These are phyloP conservation scores for Microcebus lehilahytsara DNA, from an alignment of 2,113 vertebrate genomes.

Conservation along the genomic window DNA sequence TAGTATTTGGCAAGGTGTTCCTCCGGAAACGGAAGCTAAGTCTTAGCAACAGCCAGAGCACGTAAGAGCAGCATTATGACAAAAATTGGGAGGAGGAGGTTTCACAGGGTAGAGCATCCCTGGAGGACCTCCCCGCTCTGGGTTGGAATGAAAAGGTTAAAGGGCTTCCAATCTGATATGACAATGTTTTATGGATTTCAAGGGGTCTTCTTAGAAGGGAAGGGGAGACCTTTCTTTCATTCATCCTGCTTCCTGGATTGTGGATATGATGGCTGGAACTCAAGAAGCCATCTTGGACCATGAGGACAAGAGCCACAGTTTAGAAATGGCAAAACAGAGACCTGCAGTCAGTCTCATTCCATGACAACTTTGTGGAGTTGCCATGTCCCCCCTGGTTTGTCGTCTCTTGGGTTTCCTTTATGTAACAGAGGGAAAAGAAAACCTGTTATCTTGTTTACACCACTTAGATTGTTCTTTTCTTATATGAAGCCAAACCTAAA, in stretches of 20 bases:
- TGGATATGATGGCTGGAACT: not conserved
- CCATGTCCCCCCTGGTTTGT: not conserved
- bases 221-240: not conserved
- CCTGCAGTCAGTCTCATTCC: not conserved
- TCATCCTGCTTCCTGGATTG: not conserved
- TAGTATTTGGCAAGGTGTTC: not conserved
- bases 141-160: not conserved
- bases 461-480: not conserved
- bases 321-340: not conserved
- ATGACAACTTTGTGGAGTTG: not conserved
- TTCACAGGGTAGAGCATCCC: no score
- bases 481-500: not conserved
- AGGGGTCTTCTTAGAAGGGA: not conserved
- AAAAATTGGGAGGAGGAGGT: accelerated
- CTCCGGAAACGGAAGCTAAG: not conserved
- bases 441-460: not conserved
- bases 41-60: not conserved
- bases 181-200: not conserved
- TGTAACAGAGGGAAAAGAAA: not conserved
- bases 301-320: not conserved
- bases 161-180: not conserved
- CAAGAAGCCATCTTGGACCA: not conserved
- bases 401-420: not conserved
- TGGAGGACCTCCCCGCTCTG: not conserved
- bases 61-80: not conserved